A percentile compares a stretch with the other conserved stretches of the same genome.
phyloP scores from a whole-genome alignment of 2,888 invertebrate species.

The Cremastinae sp. region DNA sequence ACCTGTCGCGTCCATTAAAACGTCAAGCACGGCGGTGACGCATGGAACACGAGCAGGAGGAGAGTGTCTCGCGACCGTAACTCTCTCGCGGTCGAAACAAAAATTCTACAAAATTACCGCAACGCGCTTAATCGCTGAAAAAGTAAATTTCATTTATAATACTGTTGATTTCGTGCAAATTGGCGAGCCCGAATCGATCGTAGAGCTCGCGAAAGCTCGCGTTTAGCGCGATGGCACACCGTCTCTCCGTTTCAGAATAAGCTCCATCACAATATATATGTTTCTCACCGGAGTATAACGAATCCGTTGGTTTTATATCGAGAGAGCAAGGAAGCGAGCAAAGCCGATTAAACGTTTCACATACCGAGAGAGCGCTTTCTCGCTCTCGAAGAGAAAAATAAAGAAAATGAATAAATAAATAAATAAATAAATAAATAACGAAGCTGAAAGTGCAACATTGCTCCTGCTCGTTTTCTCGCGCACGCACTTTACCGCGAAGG shows the following conservation, averaged over 20 bases:
- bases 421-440: too few species aligned
- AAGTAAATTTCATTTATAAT: too few species aligned
- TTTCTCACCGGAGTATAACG: constrained; percentile 4
- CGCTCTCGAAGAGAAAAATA: background rate
- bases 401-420: too few species aligned
- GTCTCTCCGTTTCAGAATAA: constrained; percentile 29
- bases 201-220: background rate
- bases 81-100: background rate
- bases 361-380: constrained; percentile 37
- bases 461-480: background rate
- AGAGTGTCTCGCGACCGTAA: constrained; percentile 2
- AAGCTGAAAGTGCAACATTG: constrained; percentile 28
- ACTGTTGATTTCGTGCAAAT: too few species aligned
- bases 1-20: constrained; percentile 59
- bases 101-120: constrained; percentile 3
- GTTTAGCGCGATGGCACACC: constrained; percentile 22
- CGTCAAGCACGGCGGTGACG: constrained; percentile 48
- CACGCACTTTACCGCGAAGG: constrained; percentile 5
- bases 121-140: background rate
- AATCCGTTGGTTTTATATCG: constrained; percentile 28
- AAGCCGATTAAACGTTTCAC: constrained; percentile 65
- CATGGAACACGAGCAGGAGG: constrained; percentile 36
- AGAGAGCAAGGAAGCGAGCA: constrained; percentile 52
- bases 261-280: background rate
- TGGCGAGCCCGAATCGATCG: constrained; percentile 26